phyloP scores from a whole-genome alignment of 2,797 vertebrate genomes.

The Pachyuromys duprasi region DNA sequence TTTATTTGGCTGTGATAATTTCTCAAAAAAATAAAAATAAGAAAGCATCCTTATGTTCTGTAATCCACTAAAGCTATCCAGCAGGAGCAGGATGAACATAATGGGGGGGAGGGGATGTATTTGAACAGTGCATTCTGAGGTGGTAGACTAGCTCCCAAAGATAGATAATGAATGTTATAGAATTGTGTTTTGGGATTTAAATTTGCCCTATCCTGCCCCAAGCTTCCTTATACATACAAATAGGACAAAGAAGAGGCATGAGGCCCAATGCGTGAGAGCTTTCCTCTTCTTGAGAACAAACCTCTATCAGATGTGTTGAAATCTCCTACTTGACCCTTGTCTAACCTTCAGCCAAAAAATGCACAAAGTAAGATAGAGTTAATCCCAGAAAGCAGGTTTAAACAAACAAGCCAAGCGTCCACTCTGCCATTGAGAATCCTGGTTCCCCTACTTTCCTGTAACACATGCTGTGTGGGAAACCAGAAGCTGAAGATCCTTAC shows the following conservation, averaged over 20 bases:
- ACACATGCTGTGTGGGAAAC: constrained; percentile 56
- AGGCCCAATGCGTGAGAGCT: constrained; percentile 76
- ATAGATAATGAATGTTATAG: constrained; percentile 84
- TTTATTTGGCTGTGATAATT: constrained; percentile 52
- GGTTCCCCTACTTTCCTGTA: constrained; percentile 66
- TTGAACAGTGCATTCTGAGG: constrained; percentile 82
- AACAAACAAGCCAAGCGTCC: constrained; percentile 85
- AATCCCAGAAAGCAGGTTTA: constrained; percentile 87
- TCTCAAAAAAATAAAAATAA: neutral
- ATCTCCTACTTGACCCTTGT: constrained; percentile 88
- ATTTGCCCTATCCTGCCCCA: constrained; percentile 83
- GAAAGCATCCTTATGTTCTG: neutral
- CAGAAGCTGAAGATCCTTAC: constrained; percentile 52
- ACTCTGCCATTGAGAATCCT: constrained; percentile 56
- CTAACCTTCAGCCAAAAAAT: constrained; percentile 84
- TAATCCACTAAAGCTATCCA: constrained; percentile 27
- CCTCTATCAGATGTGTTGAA: constrained; percentile 86
- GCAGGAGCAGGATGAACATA: constrained; percentile 25
- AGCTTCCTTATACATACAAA: constrained; percentile 84
- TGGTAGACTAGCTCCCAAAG: constrained; percentile 64
- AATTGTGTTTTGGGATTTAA: constrained; percentile 81
- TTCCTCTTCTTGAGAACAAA: constrained; percentile 79
- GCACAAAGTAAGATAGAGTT: constrained; percentile 84
- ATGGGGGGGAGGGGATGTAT: constrained; percentile 59
- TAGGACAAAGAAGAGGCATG: constrained; percentile 83